phyloP scores from a whole-genome alignment of 1,140 invertebrate species.

The Drosophila sp. region DNA sequence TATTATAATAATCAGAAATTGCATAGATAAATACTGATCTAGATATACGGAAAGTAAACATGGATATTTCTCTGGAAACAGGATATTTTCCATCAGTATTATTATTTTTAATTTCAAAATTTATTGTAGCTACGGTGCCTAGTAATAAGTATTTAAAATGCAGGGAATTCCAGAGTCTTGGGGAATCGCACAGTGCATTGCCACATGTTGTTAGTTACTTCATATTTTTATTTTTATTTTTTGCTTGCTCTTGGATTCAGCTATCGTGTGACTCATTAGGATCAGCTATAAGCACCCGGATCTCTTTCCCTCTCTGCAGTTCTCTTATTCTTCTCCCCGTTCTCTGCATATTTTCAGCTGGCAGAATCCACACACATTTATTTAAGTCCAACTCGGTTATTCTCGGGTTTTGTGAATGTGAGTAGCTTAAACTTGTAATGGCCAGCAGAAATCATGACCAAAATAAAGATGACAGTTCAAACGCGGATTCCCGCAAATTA shows the following conservation, averaged over 20 bases:
- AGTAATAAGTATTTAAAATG: too few species aligned
- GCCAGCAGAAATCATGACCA: slow-evolving; percentile 53
- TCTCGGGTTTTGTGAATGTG: slow-evolving; percentile 21
- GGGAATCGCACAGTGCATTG: not conserved
- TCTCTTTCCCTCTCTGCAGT: not conserved
- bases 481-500: slow-evolving; percentile 32
- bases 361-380: slow-evolving; percentile 25
- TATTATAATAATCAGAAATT: too few species aligned
- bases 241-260: slow-evolving; percentile 7
- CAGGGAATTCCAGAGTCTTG: not conserved
- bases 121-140: too few species aligned
- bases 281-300: slow-evolving; percentile 22
- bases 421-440: slow-evolving; percentile 65
- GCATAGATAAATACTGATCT: too few species aligned
- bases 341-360: slow-evolving; percentile 7
- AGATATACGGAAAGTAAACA: too few species aligned
- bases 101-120: too few species aligned
- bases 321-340: not conserved
- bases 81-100: too few species aligned
- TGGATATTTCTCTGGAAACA: too few species aligned
- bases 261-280: slow-evolving; percentile 60
- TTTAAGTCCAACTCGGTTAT: slow-evolving; percentile 32
- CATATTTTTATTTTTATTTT: not conserved
- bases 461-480: slow-evolving; percentile 61
- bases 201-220: too few species aligned